Evolutionary conservation across 1,140 invertebrate genomes (phyloP), one percentile per base, ranked within the genome.

Genomic region (Oryzaephilus surinamensis): DNA sequence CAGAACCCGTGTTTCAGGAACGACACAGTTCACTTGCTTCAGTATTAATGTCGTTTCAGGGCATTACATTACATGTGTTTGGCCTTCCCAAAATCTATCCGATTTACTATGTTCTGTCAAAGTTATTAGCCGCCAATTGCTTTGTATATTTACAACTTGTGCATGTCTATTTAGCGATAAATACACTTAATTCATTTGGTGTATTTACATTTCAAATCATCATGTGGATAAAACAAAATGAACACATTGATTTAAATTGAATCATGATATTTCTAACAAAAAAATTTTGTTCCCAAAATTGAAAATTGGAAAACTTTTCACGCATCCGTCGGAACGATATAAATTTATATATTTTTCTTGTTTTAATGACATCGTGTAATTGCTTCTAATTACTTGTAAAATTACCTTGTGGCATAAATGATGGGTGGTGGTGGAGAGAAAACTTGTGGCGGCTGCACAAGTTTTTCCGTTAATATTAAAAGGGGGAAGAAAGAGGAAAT

Each of bases 341-440:
- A 29, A 29, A 13, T n/a, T 29, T 6, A 7, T 16, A 16, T 29
- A 6, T 6, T 23, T 23, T 23, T 23, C 21, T n/a, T 24, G 46
- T 54, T 49, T 54, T 63, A 63, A 63, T 52, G 60, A 61, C 52
- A 54, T 58, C 52, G 51, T 53, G 58, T 62, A 63, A 63, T 61
- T 61, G 58, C 54, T 52, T 57, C 50, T 62, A 62, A 62, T 63
- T 63, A 61, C 58, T 63, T 63, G 59, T 58, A 60, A 62, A 63
- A 63, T 60, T 61, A 63, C 60, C 61, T 63, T 63, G 57, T 57
- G 61, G 60, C 55, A 52, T 57, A 57, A 60, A 61, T 57, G 58
- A 61, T 58, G 53, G 19, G 19, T 20, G 19, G 19, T 8, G 19
- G 19, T 20, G 19, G n/a, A n/a, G n/a, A n/a, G n/a, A n/a, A n/a